A percentile compares a stretch with the other conserved stretches of the same genome.
Conservation (phyloP, 2,888 invertebrate genomes). For the Hecatera dysodea region DNA sequence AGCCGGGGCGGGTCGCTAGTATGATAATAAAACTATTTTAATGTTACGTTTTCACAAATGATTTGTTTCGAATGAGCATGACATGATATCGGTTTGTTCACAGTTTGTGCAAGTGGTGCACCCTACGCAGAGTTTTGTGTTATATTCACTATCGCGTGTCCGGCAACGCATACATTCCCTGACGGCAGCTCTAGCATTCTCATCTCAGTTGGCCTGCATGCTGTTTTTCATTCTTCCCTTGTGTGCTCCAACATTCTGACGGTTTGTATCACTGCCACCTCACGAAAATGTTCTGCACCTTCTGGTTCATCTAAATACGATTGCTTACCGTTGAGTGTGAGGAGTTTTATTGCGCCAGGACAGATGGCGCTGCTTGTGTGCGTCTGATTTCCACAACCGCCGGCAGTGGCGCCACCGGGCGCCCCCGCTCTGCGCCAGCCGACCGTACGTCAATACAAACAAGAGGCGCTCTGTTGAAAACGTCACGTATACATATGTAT, state of each 20-base stretch:
- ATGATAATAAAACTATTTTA: too few relatives aligned
- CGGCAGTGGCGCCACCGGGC: conserved; percentile 72
- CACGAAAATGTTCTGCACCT: conserved; percentile 37
- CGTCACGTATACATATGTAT: conserved; percentile 80
- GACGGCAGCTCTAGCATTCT: too few relatives aligned
- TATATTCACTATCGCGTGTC: too few relatives aligned
- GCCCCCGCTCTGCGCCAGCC: conserved; percentile 79
- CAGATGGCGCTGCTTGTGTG: conserved; percentile 68
- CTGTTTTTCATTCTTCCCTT: too few relatives aligned
- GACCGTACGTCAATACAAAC: conserved; percentile 88
- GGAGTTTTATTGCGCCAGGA: conserved; percentile 10
- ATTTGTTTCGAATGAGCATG: too few relatives aligned
- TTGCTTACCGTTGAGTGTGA: conserved; percentile 9
- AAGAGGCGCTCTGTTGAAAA: conserved; percentile 80
- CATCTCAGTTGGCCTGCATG: too few relatives aligned
- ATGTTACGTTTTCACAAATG: too few relatives aligned
- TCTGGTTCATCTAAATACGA: conserved; percentile 11
- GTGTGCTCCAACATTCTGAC: not conserved
- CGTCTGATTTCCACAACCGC: conserved; percentile 46
- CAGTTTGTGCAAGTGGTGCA: too few relatives aligned
- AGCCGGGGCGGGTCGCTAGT: too few relatives aligned
- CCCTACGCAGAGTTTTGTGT: too few relatives aligned
- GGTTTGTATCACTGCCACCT: conserved; percentile 57
- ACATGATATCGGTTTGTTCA: too few relatives aligned
- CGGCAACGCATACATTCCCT: too few relatives aligned